Evolutionary conservation across 2,888 invertebrate genomes (phyloP).

Genomic region (Netelia melanura): DNA sequence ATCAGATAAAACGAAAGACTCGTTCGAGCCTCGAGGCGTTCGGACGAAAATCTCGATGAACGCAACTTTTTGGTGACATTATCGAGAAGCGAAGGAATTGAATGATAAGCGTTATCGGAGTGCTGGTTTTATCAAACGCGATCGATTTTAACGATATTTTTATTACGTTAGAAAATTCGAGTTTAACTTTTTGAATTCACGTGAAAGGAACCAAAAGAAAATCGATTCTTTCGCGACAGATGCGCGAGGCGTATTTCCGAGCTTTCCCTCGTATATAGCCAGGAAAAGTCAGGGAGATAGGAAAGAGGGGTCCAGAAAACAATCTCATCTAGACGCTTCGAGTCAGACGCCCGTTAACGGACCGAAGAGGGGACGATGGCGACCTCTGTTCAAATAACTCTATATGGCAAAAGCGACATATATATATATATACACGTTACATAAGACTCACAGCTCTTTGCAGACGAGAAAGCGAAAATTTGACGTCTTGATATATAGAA

Average conservation of each 20-base stretch:
- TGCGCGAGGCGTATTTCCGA: constrained; percentile 46
- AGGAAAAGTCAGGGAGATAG: constrained; percentile 55
- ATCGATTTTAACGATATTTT: constrained; percentile 8
- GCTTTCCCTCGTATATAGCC: constrained; percentile 19
- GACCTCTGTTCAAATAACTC: constrained; percentile 65
- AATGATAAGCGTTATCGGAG: constrained; percentile 47
- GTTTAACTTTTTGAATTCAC: constrained; percentile 48
- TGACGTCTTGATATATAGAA: constrained; percentile 63
- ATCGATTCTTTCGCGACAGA: constrained; percentile 59
- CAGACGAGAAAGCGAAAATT: constrained; percentile 56
- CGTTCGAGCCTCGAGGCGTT: constrained; percentile 3
- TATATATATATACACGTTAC: constrained; percentile 25
- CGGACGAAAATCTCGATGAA: constrained; percentile 16
- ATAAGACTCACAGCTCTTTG: constrained; percentile 43
- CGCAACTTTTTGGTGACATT: neutral
- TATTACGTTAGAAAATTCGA: constrained; percentile 11
- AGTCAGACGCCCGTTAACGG: constrained; percentile 64
- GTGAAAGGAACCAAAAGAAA: neutral
- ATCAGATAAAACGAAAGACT: constrained; percentile 36
- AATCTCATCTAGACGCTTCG: constrained; percentile 65
- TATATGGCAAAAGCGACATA: constrained; percentile 45
- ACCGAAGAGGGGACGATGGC: constrained; percentile 50
- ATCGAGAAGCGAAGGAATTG: constrained; percentile 17
- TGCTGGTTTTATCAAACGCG: constrained; percentile 44
- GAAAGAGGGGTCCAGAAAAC: constrained; percentile 65